These are phyloP conservation scores for Chloropsis cyanopogon DNA, from an alignment of 2,113 vertebrate genomes.

Conservation along the genomic window DNA sequence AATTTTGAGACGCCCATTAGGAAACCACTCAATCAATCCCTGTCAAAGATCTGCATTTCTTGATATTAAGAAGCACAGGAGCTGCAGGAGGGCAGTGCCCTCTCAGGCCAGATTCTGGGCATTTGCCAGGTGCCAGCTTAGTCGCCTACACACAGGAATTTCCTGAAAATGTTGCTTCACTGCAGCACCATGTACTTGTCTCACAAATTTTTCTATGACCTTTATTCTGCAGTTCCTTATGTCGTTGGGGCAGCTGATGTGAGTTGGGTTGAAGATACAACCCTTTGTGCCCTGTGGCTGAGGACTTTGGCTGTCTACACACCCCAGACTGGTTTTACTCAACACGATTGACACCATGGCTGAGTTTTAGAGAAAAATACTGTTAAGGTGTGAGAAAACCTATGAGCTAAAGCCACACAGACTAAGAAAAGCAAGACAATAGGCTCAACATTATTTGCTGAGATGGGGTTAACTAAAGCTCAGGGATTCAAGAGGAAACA, in stretches of 20 bases:
- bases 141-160: neutral
- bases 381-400: neutral
- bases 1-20: neutral
- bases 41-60: neutral
- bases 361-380: neutral
- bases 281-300: neutral
- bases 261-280: neutral
- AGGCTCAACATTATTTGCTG: neutral
- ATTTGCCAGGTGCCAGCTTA: neutral
- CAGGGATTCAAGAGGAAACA: neutral
- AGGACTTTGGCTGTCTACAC: fast-evolving
- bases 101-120: neutral
- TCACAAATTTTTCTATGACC: neutral
- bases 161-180: neutral
- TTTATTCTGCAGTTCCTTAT: neutral
- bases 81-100: neutral
- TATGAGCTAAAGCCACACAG: neutral
- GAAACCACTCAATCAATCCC: neutral
- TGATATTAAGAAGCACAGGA: neutral
- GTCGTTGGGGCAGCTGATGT: neutral
- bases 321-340: neutral
- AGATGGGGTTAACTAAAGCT: neutral
- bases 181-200: neutral
- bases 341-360: neutral
- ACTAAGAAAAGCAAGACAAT: neutral